A percentile compares a stretch with the other conserved stretches of the same genome.
These are phyloP conservation scores for Branchellion lobata DNA, from an alignment of 2,888 invertebrate genomes.

Conservation along the genomic window DNA sequence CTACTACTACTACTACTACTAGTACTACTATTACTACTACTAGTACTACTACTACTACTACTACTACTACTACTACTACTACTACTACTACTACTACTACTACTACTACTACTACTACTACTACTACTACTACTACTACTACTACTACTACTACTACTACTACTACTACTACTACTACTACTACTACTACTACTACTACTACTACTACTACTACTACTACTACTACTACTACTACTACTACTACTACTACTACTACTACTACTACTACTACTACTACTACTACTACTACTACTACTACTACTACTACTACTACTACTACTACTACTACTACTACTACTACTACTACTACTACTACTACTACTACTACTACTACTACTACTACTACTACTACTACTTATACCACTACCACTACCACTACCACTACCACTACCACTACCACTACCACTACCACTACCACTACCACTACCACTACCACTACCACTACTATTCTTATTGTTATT, in stretches of 20 bases:
- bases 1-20: too few species aligned
- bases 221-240: constrained; percentile 38
- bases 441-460: too few species aligned
- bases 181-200: constrained; percentile 38
- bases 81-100: constrained; percentile 39
- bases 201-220: constrained; percentile 38
- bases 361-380: constrained; percentile 39
- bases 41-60: constrained; percentile 15
- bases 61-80: constrained; percentile 35
- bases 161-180: constrained; percentile 39
- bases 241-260: constrained; percentile 37
- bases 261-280: constrained; percentile 39
- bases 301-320: constrained; percentile 39
- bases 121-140: constrained; percentile 38
- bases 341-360: constrained; percentile 37
- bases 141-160: constrained; percentile 38
- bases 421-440: too few species aligned
- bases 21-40: too few species aligned
- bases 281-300: constrained; percentile 38
- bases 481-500: too few species aligned
- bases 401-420: too few species aligned
- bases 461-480: too few species aligned
- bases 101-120: constrained; percentile 38
- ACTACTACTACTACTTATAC: constrained; percentile 24
- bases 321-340: constrained; percentile 37